Base-by-base conservation (phyloP, 2,888 invertebrate genomes). In the Spatulosminthurus flaviceps region DNA sequence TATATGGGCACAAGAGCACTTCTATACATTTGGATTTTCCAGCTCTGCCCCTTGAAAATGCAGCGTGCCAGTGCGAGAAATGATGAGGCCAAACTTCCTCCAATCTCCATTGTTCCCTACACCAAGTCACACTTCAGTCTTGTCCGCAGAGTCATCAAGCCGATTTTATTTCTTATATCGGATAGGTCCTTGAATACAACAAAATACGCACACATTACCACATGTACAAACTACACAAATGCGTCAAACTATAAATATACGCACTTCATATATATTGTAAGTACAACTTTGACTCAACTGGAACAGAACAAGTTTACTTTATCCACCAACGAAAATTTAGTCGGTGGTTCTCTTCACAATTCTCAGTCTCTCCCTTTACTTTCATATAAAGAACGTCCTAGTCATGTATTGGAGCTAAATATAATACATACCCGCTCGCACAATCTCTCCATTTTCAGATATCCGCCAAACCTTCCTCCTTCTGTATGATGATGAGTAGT, bases 11-110 rank as follows among this genome's bases (percentile, higher is more conserved):
- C 22, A 22, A 70, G 42, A 22, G 28, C 67, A n/a, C n/a, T n/a
- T n/a, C n/a, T 60, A 19, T 60, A 22, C 16, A 22, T 42, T 34
- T 77, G 43, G 67, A 28, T 70, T 80, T 64, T 66, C 78, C 75
- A 74, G 80, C 43, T 75, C 75, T 51, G 66, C 42, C 73, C 78
- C 60, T 69, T 75, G 61, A 75, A 78, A 66, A 73, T 61, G 64
- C 73, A 78, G 74, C 79, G 82, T 82, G 81, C 61, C 78, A 81
- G 75, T 79, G 83, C 82, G 81, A 82, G 81, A 82, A 83, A 83
- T 83, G 83, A 82, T 81, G 81, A 82, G 82, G 82, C 79, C 80
- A 80, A 79, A 82, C 82, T 82, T 82, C 81, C 82, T 82, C 77
- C 78, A 67, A 72, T 74, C 28, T 67, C 80, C 43, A 75, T 81